phyloP scores from a whole-genome alignment of 2,797 vertebrate species.

The Brachyalestes nurse region DNA sequence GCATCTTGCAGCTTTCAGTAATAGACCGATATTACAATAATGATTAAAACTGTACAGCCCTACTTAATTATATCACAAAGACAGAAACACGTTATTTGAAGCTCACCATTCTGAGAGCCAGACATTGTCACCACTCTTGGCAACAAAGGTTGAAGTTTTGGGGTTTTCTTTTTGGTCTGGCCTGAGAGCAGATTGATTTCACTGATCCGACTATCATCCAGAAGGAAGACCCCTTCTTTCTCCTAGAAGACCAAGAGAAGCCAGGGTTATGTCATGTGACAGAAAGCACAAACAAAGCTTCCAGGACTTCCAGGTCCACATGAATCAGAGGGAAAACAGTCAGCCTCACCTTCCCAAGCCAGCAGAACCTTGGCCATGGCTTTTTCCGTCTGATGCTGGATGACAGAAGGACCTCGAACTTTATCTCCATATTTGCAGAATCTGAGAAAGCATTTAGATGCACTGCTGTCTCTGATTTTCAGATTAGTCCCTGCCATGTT shows the following conservation, averaged over 20 bases:
- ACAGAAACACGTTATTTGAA: neutral
- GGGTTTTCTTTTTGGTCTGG: conserved; percentile 88
- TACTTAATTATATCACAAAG: neutral
- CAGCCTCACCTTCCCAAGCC: conserved; percentile 88
- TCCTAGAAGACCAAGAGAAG: conserved; percentile 74
- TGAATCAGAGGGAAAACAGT: neutral
- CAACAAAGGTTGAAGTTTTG: conserved; percentile 85
- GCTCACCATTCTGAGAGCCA: conserved; percentile 85
- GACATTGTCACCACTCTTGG: conserved; percentile 82
- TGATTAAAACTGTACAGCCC: too few species aligned
- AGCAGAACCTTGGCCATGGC: conserved; percentile 91
- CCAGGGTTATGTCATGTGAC: too few species aligned
- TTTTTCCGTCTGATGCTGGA: conserved; percentile 91
- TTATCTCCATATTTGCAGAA: conserved; percentile 84
- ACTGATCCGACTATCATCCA: conserved; percentile 88
- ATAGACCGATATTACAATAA: too few species aligned
- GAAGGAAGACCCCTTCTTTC: conserved; percentile 90
- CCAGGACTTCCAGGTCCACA: too few species aligned
- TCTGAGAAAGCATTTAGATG: conserved; percentile 1
- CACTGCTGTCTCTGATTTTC: neutral
- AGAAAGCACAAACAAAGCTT: too few species aligned
- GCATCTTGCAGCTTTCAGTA: too few species aligned
- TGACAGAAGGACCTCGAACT: conserved; percentile 88
- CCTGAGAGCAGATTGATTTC: conserved; percentile 91
- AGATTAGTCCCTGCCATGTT: neutral